phyloP scores from a whole-genome alignment of 2,888 invertebrate genomes.

The Leuctra nigra region DNA sequence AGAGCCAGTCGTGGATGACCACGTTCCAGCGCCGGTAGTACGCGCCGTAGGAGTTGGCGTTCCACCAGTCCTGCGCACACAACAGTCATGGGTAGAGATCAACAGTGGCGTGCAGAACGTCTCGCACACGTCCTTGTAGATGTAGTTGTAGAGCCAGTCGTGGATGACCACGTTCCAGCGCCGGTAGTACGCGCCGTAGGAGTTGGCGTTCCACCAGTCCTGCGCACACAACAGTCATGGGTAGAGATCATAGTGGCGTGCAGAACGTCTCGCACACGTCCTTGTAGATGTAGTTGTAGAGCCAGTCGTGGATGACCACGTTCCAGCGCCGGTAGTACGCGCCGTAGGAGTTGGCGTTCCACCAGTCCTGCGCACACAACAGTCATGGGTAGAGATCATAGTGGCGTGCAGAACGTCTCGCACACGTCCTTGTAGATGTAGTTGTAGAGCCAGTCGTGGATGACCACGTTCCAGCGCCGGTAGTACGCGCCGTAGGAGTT shows the following conservation, averaged over 20 bases:
- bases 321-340: constrained; percentile 93
- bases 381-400: no score
- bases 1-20: constrained; percentile 91
- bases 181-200: constrained; percentile 79
- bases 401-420: constrained; percentile 40
- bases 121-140: constrained; percentile 64
- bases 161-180: constrained; percentile 94
- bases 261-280: constrained; percentile 49
- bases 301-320: constrained; percentile 89
- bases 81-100: no score
- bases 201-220: constrained; percentile 92
- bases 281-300: constrained; percentile 81
- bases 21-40: constrained; percentile 95
- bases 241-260: no score
- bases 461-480: constrained; percentile 92
- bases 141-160: constrained; percentile 87
- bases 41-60: constrained; percentile 66
- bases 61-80: constrained; percentile 96
- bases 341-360: constrained; percentile 80
- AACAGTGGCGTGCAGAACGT: constrained; percentile 41
- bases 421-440: constrained; percentile 75
- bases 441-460: constrained; percentile 89
- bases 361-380: constrained; percentile 98
- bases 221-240: no score
- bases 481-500: constrained; percentile 76